Conservation (phyloP, 2,113 vertebrate genomes). For the Euleptes europaea region DNA sequence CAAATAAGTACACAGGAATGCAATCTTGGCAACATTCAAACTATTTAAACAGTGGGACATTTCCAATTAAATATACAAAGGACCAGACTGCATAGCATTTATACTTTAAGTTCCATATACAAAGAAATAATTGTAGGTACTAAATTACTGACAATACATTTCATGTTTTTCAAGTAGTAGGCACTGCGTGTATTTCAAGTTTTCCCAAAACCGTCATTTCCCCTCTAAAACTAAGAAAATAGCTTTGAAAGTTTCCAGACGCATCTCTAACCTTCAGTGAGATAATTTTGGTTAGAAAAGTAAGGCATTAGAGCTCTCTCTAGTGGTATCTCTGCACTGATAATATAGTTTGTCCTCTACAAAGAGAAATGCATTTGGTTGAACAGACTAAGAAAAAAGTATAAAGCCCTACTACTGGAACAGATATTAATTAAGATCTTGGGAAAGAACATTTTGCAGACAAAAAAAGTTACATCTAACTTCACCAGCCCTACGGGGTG, state of each 20-base stretch:
- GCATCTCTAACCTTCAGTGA: neutral
- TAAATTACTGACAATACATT: neutral
- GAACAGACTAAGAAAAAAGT: neutral
- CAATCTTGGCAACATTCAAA: neutral
- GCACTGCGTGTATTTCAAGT: neutral
- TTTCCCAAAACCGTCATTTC: neutral
- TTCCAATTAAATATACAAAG: neutral
- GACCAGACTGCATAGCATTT: neutral
- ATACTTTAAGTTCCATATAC: neutral
- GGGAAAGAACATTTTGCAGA: neutral
- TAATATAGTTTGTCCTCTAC: neutral
- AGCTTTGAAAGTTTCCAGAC: neutral
- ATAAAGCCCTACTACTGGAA: neutral
- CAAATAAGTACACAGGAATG: no score
- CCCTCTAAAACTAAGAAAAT: neutral
- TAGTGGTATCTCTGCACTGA: neutral
- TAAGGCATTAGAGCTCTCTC: conserved; percentile 1
- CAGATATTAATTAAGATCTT: neutral
- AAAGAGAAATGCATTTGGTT: neutral
- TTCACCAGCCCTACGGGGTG: neutral
- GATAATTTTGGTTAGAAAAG: neutral
- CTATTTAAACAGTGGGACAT: neutral
- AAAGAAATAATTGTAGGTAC: neutral
- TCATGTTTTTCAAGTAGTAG: neutral
- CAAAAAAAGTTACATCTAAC: neutral